Percentiles rank a stretch among this genome's conserved stretches.
These are phyloP conservation scores for Ammospiza caudacuta DNA, from an alignment of 2,113 vertebrate genomes.

Conservation along the genomic window DNA sequence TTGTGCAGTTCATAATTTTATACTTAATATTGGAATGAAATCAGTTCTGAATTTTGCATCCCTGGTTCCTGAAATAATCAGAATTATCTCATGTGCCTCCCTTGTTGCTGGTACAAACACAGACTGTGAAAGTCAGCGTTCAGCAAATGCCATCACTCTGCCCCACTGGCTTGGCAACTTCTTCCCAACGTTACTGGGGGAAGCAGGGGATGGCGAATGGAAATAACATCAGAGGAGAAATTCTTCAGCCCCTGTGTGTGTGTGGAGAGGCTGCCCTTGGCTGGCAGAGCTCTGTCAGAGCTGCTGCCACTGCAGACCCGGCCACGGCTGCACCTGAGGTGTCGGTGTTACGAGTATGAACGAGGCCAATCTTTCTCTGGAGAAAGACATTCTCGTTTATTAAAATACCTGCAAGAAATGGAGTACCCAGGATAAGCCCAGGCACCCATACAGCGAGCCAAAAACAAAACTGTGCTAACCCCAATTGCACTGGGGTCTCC, in stretches of 20 bases:
- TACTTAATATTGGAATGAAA: neutral
- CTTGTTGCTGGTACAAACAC: rapidly evolving
- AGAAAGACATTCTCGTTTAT: no score
- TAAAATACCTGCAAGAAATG: no score
- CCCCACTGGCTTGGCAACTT: neutral
- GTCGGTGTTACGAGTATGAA: no score
- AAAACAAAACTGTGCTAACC: no score
- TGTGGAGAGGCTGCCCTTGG: rapidly evolving
- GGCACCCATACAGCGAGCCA: no score
- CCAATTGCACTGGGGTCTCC: no score
- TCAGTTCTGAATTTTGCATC: neutral
- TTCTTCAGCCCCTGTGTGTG: neutral
- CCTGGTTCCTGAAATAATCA: neutral
- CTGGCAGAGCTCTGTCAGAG: neutral
- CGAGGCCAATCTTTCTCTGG: no score
- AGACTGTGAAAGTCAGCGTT: rapidly evolving
- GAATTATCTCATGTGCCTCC: neutral
- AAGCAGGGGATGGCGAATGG: neutral
- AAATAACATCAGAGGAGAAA: neutral
- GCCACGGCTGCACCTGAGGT: rapidly evolving
- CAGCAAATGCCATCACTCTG: rapidly evolving
- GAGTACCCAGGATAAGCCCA: no score
- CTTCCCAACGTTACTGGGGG: neutral
- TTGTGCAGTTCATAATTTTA: neutral
- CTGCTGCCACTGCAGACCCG: rapidly evolving